Percentiles rank a stretch among this genome's conserved stretches.
Conservation (phyloP, 1,140 invertebrate species). For the Forficula auricularia region DNA sequence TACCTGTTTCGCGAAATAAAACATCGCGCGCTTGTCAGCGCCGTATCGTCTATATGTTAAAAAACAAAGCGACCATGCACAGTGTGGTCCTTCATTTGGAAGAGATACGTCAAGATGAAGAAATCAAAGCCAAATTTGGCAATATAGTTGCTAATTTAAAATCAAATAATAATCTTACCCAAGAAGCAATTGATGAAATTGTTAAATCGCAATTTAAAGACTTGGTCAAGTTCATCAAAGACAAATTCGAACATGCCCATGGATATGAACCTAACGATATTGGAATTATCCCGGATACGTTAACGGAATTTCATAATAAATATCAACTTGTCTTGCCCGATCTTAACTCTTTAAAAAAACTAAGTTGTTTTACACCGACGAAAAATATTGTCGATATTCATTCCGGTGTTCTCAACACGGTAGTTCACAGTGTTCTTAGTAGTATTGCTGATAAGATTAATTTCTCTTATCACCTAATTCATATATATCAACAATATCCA, state of each 20-base stretch:
- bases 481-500: constrained; percentile 50
- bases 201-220: constrained; percentile 2
- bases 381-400: constrained; percentile 22
- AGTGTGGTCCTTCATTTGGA: constrained; percentile 39
- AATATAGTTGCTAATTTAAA: constrained; percentile 20
- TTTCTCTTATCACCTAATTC: constrained; percentile 46
- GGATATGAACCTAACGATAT: neutral
- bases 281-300: constrained; percentile 9
- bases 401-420: constrained; percentile 18
- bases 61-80: constrained; percentile 33
- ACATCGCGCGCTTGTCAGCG: constrained; percentile 49
- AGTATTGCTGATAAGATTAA: constrained; percentile 37
- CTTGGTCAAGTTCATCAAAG: constrained; percentile 7
- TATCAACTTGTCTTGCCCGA: too few relatives aligned
- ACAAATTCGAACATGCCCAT: neutral
- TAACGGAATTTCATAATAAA: too few relatives aligned
- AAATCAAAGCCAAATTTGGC: constrained; percentile 25
- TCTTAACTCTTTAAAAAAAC: constrained; percentile 3
- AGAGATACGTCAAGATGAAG: constrained; percentile 38
- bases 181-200: constrained; percentile 3
- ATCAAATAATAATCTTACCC: constrained; percentile 13
- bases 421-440: constrained; percentile 36
- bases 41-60: constrained; percentile 41
- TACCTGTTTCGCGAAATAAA: constrained; percentile 39
- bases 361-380: constrained; percentile 15